phyloP scores from a whole-genome alignment of 2,113 vertebrate genomes.

The Columba livia region DNA sequence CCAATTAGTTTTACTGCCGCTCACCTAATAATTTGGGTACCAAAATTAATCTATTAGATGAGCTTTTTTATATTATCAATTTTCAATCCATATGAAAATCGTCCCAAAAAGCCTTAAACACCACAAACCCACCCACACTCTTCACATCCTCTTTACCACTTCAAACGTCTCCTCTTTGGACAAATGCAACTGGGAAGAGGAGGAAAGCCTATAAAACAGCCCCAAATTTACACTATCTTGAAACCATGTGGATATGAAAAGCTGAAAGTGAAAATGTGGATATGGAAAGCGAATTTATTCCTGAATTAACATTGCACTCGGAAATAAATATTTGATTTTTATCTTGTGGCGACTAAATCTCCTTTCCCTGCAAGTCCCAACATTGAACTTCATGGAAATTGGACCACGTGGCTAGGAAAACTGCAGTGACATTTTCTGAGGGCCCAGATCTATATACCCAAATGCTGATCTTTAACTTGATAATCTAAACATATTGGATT shows the following conservation, averaged over 20 bases:
- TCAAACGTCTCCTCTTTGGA: neutral
- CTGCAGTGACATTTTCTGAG: neutral
- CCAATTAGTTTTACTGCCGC: neutral
- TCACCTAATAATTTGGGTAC: neutral
- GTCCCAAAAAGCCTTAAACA: neutral
- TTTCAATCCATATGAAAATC: neutral
- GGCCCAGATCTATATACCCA: neutral
- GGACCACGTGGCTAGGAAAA: neutral
- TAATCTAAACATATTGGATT: neutral
- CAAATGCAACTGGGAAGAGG: neutral
- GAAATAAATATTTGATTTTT: neutral
- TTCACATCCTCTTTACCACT: neutral
- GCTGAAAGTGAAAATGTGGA: neutral
- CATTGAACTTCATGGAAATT: neutral
- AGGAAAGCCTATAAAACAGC: neutral
- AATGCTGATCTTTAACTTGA: neutral
- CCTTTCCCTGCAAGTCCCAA: neutral
- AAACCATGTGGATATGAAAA: neutral
- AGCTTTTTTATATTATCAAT: neutral
- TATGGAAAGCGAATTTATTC: neutral
- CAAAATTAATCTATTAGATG: neutral
- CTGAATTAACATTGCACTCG: neutral
- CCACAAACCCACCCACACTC: neutral
- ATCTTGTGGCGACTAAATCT: neutral
- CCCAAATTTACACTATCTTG: neutral